Evolutionary conservation across 2,113 vertebrate species (phyloP).

Genomic region (Ophthalmolycus amberensis): DNA sequence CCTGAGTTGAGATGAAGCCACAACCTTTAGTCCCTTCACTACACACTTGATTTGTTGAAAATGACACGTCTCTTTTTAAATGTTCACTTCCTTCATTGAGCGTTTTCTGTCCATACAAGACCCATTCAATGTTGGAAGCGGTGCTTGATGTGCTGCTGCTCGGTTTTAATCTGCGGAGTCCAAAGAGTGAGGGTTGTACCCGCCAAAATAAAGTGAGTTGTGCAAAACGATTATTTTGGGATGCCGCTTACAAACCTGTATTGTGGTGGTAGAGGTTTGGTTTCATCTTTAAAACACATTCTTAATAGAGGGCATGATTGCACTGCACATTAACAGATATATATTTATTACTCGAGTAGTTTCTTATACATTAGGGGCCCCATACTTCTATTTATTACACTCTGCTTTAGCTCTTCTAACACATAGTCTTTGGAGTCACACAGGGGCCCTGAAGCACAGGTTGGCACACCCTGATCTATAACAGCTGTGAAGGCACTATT

Average conservation of each 20-base stretch:
- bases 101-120: not conserved
- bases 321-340: slow-evolving; percentile 17
- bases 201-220: slow-evolving; percentile 45
- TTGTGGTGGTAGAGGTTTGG: slow-evolving; percentile 2
- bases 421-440: slow-evolving; percentile 27
- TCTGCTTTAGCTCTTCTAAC: slow-evolving; percentile 3
- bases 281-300: slow-evolving; percentile 19
- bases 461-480: slow-evolving; percentile 41
- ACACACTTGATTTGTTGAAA: not conserved
- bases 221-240: slow-evolving; percentile 60
- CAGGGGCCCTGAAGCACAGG: slow-evolving; percentile 25
- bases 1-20: slow-evolving; percentile 25
- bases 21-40: not conserved
- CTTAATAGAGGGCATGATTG: slow-evolving; percentile 24
- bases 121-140: not conserved
- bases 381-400: not conserved
- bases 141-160: not conserved
- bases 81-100: not conserved
- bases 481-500: slow-evolving; percentile 67
- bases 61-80: slow-evolving; percentile 2
- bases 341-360: slow-evolving; percentile 1
- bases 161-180: not conserved
- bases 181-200: not conserved
- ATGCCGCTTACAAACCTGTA: slow-evolving; percentile 36
- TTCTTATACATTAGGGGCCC: not conserved